phyloP scores from a whole-genome alignment of 2,797 vertebrate genomes.

The Craterocephalus amniculus region DNA sequence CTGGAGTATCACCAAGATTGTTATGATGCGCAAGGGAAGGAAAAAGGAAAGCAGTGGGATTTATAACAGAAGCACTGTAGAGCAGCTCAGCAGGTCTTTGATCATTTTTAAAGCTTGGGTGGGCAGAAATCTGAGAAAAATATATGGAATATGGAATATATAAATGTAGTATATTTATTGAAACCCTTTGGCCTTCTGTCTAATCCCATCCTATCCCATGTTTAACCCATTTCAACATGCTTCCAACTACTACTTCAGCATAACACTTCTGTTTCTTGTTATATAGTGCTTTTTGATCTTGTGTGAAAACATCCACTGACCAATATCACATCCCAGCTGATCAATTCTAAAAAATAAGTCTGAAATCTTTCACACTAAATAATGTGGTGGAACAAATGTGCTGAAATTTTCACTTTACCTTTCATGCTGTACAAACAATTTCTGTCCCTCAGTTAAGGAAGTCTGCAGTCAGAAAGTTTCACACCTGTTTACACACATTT shows the following conservation, averaged over 20 bases:
- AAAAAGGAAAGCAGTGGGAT: not conserved
- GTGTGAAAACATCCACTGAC: no score
- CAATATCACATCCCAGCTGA: no score
- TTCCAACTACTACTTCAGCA: no score
- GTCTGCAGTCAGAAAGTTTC: no score
- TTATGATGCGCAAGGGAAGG: not conserved
- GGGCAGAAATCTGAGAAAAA: not conserved
- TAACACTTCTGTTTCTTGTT: no score
- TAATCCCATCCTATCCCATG: not conserved
- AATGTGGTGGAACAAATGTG: not conserved
- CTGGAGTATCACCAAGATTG: not conserved
- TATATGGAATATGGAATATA: not conserved
- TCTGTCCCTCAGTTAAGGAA: no score
- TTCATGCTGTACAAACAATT: no score
- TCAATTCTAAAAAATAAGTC: no score
- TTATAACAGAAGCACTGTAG: not conserved
- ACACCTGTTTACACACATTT: no score
- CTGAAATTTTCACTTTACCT: not conserved
- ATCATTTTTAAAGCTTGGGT: not conserved
- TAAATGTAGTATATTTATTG: not conserved
- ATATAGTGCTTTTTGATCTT: no score
- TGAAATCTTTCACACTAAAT: no score
- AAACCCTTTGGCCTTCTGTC: not conserved
- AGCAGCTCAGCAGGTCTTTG: not conserved
- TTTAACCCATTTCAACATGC: no score